phyloP scores from a whole-genome alignment of 2,888 invertebrate species.

The Andrena praecox region DNA sequence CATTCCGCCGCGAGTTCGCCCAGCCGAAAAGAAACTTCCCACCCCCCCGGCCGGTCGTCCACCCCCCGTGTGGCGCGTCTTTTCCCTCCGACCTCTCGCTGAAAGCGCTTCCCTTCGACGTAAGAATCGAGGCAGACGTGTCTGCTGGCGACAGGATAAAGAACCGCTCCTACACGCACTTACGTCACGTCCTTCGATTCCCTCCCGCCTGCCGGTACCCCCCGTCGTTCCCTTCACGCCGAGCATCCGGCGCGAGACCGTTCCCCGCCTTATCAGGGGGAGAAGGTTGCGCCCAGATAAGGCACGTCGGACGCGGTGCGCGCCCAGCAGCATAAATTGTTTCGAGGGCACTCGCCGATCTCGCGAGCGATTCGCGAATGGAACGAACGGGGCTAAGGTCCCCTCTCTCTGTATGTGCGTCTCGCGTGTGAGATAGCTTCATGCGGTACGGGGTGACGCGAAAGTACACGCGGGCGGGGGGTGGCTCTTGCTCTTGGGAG shows the following conservation, averaged over 20 bases:
- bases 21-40: slow-evolving; percentile 33
- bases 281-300: slow-evolving; percentile 75
- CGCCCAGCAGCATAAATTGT: slow-evolving; percentile 80
- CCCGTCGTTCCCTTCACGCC: slow-evolving; percentile 24
- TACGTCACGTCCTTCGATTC: slow-evolving; percentile 79
- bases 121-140: slow-evolving; percentile 72
- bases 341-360: slow-evolving; percentile 77
- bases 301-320: slow-evolving; percentile 80
- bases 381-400: slow-evolving; percentile 37
- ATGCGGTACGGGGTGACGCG: background rate
- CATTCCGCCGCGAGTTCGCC: slow-evolving; percentile 1
- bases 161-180: slow-evolving; percentile 79
- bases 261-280: slow-evolving; percentile 75
- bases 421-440: background rate
- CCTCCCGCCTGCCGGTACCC: background rate
- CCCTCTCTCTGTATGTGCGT: background rate
- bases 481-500: background rate
- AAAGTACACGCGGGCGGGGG: background rate
- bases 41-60: background rate
- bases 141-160: slow-evolving; percentile 81
- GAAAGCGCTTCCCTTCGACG: slow-evolving; percentile 38
- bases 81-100: slow-evolving; percentile 39
- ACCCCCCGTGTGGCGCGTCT: slow-evolving; percentile 13
- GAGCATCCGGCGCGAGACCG: slow-evolving; percentile 63
- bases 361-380: slow-evolving; percentile 68